phyloP scores from a whole-genome alignment of 2,888 invertebrate species.

The Herminia tarsipennalis region DNA sequence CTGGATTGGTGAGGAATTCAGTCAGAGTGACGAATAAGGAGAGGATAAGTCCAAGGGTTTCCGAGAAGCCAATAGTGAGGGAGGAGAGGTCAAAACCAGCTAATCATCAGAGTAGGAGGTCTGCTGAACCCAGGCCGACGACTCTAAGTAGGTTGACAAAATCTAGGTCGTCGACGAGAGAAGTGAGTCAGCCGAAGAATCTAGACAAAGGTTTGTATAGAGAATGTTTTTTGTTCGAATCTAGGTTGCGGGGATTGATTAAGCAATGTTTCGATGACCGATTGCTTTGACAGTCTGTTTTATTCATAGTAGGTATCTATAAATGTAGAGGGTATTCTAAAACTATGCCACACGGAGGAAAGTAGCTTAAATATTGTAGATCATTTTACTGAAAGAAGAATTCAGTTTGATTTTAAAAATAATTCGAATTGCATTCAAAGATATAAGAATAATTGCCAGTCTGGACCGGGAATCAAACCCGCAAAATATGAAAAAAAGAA shows the following conservation, averaged over 20 bases:
- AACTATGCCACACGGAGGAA: no score
- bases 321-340: no score
- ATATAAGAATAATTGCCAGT: no score
- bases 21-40: slow-evolving; percentile 73
- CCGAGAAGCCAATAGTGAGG: slow-evolving; percentile 80
- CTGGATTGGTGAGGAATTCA: slow-evolving; percentile 76
- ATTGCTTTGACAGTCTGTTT: no score
- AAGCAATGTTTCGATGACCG: no score
- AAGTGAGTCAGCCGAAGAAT: slow-evolving; percentile 68
- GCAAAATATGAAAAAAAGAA: no score
- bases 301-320: no score
- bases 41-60: slow-evolving; percentile 87
- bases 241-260: background rate
- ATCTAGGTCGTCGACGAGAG: slow-evolving; percentile 80
- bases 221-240: slow-evolving; percentile 7
- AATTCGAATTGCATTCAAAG: no score
- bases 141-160: slow-evolving; percentile 76
- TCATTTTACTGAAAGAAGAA: no score
- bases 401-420: no score
- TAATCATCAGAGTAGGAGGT: slow-evolving; percentile 75
- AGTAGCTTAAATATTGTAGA: no score
- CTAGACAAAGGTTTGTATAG: slow-evolving; percentile 70
- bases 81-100: slow-evolving; percentile 67
- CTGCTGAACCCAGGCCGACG: slow-evolving; percentile 73
- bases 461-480: no score